These are phyloP conservation scores for Lampris megalopsis DNA, from an alignment of 2,113 vertebrate genomes.

Conservation along the genomic window DNA sequence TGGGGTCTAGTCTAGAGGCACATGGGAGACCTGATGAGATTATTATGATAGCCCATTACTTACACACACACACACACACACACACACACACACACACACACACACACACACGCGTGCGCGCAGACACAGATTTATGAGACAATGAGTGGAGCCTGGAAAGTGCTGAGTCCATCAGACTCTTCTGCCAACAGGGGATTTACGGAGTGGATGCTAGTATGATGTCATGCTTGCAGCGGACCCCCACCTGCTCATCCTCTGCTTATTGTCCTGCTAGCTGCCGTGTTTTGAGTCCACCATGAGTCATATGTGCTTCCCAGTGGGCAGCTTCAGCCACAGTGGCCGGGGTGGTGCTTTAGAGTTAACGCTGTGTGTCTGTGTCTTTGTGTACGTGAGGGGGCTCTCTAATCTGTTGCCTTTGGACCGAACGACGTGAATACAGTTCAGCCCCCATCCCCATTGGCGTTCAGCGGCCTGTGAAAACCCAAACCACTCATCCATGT, in stretches of 20 bases:
- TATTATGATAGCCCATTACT: slow-evolving; percentile 27
- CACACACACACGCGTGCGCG: neutral
- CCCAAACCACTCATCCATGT: neutral
- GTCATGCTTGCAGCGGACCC: slow-evolving; percentile 53
- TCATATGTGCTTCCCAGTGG: slow-evolving; percentile 44
- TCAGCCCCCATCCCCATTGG: slow-evolving; percentile 23
- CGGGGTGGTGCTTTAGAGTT: slow-evolving; percentile 21
- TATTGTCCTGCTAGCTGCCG: slow-evolving; percentile 37
- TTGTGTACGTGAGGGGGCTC: neutral
- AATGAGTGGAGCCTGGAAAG: slow-evolving; percentile 57
- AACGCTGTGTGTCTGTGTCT: slow-evolving; percentile 34
- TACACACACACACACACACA: slow-evolving; percentile 28
- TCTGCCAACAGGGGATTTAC: slow-evolving; percentile 57
- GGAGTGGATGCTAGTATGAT: slow-evolving; percentile 55
- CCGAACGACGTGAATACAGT: slow-evolving; percentile 22
- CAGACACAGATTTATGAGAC: neutral
- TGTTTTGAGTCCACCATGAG: slow-evolving; percentile 43
- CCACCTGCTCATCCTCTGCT: slow-evolving; percentile 23
- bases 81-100: slow-evolving; percentile 13
- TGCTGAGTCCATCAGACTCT: slow-evolving; percentile 52
- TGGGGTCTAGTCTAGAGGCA: neutral
- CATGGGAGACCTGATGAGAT: slow-evolving; percentile 33
- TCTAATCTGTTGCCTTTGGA: neutral
- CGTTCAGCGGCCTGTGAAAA: slow-evolving; percentile 43
- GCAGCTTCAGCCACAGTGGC: slow-evolving; percentile 27